A percentile compares a stretch with the other conserved stretches of the same genome.
Evolutionary conservation across 2,113 vertebrate genomes (phyloP).

Genomic region (Chiloscyllium plagiosum): DNA sequence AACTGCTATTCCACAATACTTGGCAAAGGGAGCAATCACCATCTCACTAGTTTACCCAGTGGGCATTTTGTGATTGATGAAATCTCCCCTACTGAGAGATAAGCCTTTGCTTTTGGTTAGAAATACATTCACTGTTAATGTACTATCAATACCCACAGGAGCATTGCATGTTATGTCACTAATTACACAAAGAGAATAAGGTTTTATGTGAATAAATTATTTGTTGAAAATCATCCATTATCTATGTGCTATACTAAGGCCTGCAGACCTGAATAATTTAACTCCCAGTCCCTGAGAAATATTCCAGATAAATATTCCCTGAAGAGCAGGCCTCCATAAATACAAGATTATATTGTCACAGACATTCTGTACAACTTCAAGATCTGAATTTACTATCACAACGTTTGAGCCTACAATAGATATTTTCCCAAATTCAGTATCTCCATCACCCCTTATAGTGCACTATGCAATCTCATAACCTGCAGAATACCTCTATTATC

Average conservation of each 20-base stretch:
- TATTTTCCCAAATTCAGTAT: background rate
- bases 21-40: background rate
- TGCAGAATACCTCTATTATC: background rate
- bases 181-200: constrained; percentile 26
- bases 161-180: background rate
- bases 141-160: constrained; percentile 18
- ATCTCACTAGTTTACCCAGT: constrained; percentile 1
- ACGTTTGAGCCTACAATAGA: background rate
- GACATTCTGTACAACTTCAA: background rate
- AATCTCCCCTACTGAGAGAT: background rate
- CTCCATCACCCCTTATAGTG: background rate
- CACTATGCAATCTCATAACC: background rate
- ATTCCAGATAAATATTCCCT: background rate
- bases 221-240: background rate
- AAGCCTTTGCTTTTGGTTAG: background rate
- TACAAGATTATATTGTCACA: background rate
- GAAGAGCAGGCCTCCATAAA: background rate
- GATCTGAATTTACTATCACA: background rate
- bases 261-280: constrained; percentile 7
- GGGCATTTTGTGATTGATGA: constrained; percentile 26
- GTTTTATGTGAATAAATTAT: constrained; percentile 11
- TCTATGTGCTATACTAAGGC: background rate
- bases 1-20: background rate
- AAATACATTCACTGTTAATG: constrained; percentile 20
- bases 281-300: background rate